Percentiles rank a stretch among this genome's conserved stretches.
Conservation (phyloP, 2,888 invertebrate genomes). For the Aphelenchoides bicaudatus region DNA sequence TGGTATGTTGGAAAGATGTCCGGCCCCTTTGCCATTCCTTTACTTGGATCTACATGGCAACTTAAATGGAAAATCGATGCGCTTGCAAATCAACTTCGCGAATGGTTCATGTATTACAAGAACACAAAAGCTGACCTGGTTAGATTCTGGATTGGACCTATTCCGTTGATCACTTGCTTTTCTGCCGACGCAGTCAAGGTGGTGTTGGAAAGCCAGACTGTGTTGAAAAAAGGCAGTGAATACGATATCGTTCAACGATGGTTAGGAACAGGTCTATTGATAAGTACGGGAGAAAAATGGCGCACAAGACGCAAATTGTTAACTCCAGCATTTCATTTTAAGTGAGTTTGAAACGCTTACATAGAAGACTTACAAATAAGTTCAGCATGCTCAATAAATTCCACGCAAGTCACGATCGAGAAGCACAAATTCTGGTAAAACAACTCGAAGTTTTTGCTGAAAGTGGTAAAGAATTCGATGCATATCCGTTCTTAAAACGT, state of each 20-base stretch:
- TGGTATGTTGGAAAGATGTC: constrained; percentile 29
- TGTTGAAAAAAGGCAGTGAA: constrained; percentile 60
- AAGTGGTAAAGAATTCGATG: constrained; percentile 60
- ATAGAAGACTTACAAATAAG: constrained; percentile 64
- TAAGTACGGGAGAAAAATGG: constrained; percentile 64
- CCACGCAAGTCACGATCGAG: constrained; percentile 26
- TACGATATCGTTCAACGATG: constrained; percentile 63
- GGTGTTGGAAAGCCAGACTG: constrained; percentile 54
- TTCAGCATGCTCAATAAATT: constrained; percentile 62
- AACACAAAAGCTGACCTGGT: constrained; percentile 26
- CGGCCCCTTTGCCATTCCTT: constrained; percentile 47
- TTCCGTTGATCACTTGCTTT: constrained; percentile 34
- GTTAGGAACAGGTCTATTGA: constrained; percentile 63
- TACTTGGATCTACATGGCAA: constrained; percentile 47
- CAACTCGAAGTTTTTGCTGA: constrained; percentile 56
- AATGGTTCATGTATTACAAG: constrained; percentile 33
- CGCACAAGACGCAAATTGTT: constrained; percentile 62
- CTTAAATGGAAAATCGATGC: constrained; percentile 45
- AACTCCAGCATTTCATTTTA: constrained; percentile 50
- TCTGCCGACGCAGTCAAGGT: constrained; percentile 31
- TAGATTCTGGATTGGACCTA: constrained; percentile 37
- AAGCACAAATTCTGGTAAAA: constrained; percentile 57
- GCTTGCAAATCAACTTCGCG: constrained; percentile 34
- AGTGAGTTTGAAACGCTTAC: not conserved
- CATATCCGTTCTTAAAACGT: constrained; percentile 63